Percentiles rank a stretch among this genome's conserved stretches.
Evolutionary conservation across 2,888 invertebrate genomes (phyloP).

Genomic region (Lasius fuliginosus): DNA sequence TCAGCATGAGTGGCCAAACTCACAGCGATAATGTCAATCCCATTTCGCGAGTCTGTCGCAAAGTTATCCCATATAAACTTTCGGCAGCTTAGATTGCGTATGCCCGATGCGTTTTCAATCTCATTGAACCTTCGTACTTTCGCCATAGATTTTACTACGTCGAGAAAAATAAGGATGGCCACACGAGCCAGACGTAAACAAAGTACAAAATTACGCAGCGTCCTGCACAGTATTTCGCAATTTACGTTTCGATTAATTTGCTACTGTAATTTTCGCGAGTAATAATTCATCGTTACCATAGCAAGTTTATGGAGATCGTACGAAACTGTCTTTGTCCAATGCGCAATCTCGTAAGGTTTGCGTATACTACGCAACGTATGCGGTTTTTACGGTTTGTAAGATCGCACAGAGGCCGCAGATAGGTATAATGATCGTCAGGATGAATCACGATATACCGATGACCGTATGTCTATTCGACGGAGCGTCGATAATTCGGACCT

Average conservation of each 20-base stretch:
- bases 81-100: slow-evolving; percentile 47
- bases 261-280: neutral
- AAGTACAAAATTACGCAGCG: neutral
- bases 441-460: slow-evolving; percentile 63
- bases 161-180: slow-evolving; percentile 38
- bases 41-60: slow-evolving; percentile 65
- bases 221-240: neutral
- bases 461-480: slow-evolving; percentile 62
- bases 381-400: slow-evolving; percentile 4
- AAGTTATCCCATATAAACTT: slow-evolving; percentile 78
- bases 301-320: neutral
- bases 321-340: neutral
- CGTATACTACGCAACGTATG: neutral
- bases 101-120: slow-evolving; percentile 66
- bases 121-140: slow-evolving; percentile 68
- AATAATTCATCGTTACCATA: slow-evolving; percentile 15
- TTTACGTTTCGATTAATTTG: slow-evolving; percentile 11
- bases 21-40: slow-evolving; percentile 66
- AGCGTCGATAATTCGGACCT: slow-evolving; percentile 74
- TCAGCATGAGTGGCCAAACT: slow-evolving; percentile 72
- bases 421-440: slow-evolving; percentile 15
- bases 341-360: neutral
- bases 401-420: neutral
- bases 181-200: neutral
- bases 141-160: slow-evolving; percentile 14